Evolutionary conservation across 2,797 vertebrate species (phyloP), one percentile per base, ranked within the genome.

Genomic region (Sparidentex hasta): DNA sequence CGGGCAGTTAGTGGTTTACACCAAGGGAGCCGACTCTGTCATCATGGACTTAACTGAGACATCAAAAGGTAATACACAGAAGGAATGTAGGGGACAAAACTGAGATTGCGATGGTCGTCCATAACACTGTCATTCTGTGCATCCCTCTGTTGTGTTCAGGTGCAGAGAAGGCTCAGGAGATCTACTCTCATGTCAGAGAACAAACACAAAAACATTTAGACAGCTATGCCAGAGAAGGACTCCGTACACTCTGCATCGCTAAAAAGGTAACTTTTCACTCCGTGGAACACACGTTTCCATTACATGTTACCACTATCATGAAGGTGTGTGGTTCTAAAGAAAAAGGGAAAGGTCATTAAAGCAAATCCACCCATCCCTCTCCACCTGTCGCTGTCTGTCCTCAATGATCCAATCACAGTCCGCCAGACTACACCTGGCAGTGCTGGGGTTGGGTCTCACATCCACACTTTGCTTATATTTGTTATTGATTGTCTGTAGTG

Each of bases 161-260:
- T 73, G 59, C 76, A 74, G 85, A 78, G 27, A 72, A 79, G 12
- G 11, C 23, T 48, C 79, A 73, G 17, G 84, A 88, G 21, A 21
- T 77, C 17, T 90, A 92, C 82, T 65, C 56, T 41, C 80, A 82
- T 62, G 95, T 98, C 74, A 93, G 92, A 78, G 90, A 94, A 27
- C 94, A 91, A 78, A 99, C 97, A 0, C 97, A 99, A 89, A 92
- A 83, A 55, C 97, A 99, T 83, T 88, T 99, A 87, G 95, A 99
- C 82, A 77, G 91, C 65, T 99, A 99, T 7, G 98, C 97, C 68
- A 95, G 92, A 82, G 95, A 94, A 18, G 98, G 98, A 16, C 95
- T 99, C 0, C 97, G 98, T 21, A 99, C 98, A 17, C 94, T 99
- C 7, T 99, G 98, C 85, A 94, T 99, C 12, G 97, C 98, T 14